Evolutionary conservation across 2,888 invertebrate genomes (phyloP).

Genomic region (Zonitis immaculata): DNA sequence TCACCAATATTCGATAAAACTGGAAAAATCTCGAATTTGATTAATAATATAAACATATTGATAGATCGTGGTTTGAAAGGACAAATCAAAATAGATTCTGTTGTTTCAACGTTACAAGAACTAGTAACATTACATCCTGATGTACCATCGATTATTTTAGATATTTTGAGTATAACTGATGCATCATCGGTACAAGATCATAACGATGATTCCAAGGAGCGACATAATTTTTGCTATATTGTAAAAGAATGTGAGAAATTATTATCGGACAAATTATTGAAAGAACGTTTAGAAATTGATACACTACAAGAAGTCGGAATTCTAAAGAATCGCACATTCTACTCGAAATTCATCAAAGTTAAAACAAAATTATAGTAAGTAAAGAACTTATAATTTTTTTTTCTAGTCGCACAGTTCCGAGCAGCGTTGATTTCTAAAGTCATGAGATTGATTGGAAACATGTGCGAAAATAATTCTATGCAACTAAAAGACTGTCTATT

Average conservation of each 20-base stretch:
- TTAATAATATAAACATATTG: conserved; percentile 73
- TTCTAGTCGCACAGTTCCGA: conserved; percentile 7
- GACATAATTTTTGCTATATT: conserved; percentile 71
- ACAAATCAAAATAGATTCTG: conserved; percentile 71
- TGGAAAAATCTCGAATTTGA: conserved; percentile 61
- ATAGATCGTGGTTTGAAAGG: conserved; percentile 74
- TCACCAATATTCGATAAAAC: conserved; percentile 61
- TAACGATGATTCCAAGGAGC: conserved; percentile 58
- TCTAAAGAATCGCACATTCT: conserved; percentile 82
- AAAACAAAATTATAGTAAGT: conserved; percentile 98
- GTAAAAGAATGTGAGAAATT: conserved; percentile 75
- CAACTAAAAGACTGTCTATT: conserved; percentile 22
- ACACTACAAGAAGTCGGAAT: conserved; percentile 89
- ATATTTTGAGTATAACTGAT: conserved; percentile 80
- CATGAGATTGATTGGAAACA: conserved; percentile 5
- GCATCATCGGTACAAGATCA: conserved; percentile 69
- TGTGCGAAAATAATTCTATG: conserved; percentile 26
- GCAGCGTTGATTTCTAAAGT: conserved; percentile 5
- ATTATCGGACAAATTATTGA: conserved; percentile 80
- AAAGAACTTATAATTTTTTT: too few relatives aligned
- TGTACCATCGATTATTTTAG: conserved; percentile 77
- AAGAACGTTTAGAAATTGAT: conserved; percentile 90
- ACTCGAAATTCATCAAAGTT: conserved; percentile 94
- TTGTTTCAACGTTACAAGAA: conserved; percentile 68
- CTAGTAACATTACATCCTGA: conserved; percentile 69